Evolutionary conservation across 2,888 invertebrate species (phyloP).

Genomic region (Ophion ellenae): DNA sequence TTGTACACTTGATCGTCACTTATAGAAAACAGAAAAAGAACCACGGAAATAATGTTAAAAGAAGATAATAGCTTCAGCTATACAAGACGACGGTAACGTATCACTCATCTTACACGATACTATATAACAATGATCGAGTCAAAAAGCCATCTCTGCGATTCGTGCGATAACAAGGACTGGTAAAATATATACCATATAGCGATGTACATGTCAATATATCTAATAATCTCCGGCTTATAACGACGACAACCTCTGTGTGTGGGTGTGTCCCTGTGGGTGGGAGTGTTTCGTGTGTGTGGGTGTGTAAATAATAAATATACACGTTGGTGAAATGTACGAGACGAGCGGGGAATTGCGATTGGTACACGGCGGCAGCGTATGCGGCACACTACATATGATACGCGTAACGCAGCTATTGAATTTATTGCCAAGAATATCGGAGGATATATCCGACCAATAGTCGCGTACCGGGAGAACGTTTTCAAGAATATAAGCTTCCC

Average conservation of each 20-base stretch:
- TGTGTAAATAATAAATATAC: conserved; percentile 47
- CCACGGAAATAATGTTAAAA: conserved; percentile 70
- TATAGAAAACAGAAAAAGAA: conserved; percentile 48
- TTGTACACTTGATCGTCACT: conserved; percentile 75
- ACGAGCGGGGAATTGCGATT: conserved; percentile 40
- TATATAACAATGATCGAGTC: conserved; percentile 81
- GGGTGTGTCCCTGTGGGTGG: neutral
- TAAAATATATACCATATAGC: conserved; percentile 81
- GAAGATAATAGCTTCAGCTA: conserved; percentile 77
- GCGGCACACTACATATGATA: conserved; percentile 37
- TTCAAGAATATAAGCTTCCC: conserved; percentile 38
- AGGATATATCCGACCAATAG: conserved; percentile 37
- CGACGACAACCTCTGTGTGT: conserved; percentile 53
- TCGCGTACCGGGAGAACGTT: conserved; percentile 31
- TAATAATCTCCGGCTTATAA: conserved; percentile 82
- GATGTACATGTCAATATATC: conserved; percentile 81
- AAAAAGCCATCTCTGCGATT: conserved; percentile 81
- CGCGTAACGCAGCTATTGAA: conserved; percentile 42
- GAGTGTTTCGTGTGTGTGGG: conserved; percentile 5
- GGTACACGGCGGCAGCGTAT: conserved; percentile 32
- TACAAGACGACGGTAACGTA: conserved; percentile 79
- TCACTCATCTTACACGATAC: conserved; percentile 82
- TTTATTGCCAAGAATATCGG: conserved; percentile 43
- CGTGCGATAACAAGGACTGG: conserved; percentile 81
- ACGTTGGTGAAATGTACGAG: conserved; percentile 38